A percentile compares a stretch with the other conserved stretches of the same genome.
Evolutionary conservation across 2,113 vertebrate genomes (phyloP).

Genomic region (Limnothrissa miodon): DNA sequence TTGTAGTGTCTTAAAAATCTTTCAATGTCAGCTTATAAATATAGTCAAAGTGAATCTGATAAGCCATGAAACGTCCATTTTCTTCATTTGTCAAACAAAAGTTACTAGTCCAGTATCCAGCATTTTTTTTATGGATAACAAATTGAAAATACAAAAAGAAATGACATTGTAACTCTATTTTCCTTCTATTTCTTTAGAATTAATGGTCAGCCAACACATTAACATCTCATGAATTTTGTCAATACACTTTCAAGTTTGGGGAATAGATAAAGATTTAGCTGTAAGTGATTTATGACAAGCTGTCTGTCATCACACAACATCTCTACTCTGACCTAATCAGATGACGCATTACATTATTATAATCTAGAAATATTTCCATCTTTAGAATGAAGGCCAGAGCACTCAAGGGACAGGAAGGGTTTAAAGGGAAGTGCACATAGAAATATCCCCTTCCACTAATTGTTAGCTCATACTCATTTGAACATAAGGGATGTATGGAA

Average conservation of each 20-base stretch:
- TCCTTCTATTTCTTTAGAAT: too few relatives aligned
- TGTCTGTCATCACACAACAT: neutral
- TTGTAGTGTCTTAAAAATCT: neutral
- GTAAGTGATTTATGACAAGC: neutral
- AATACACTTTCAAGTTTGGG: too few relatives aligned
- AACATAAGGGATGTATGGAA: neutral
- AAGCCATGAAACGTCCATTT: neutral
- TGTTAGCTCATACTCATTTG: neutral
- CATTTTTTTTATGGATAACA: too few relatives aligned
- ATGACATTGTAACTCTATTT: too few relatives aligned
- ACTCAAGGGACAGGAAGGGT: neutral
- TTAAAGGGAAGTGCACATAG: conserved; percentile 1
- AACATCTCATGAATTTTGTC: too few relatives aligned
- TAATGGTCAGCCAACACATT: too few relatives aligned
- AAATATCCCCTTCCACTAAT: conserved; percentile 11
- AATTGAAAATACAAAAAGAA: too few relatives aligned
- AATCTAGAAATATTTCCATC: neutral
- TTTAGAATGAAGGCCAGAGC: conserved; percentile 14
- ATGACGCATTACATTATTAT: neutral
- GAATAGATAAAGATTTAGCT: neutral
- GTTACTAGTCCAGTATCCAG: neutral
- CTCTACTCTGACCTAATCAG: neutral
- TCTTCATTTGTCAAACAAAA: neutral
- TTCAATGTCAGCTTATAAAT: neutral
- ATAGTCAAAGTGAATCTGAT: neutral